Percentiles rank a stretch among this genome's conserved stretches.
phyloP scores from a whole-genome alignment of 2,113 vertebrate genomes.

The Engystomops pustulosus region DNA sequence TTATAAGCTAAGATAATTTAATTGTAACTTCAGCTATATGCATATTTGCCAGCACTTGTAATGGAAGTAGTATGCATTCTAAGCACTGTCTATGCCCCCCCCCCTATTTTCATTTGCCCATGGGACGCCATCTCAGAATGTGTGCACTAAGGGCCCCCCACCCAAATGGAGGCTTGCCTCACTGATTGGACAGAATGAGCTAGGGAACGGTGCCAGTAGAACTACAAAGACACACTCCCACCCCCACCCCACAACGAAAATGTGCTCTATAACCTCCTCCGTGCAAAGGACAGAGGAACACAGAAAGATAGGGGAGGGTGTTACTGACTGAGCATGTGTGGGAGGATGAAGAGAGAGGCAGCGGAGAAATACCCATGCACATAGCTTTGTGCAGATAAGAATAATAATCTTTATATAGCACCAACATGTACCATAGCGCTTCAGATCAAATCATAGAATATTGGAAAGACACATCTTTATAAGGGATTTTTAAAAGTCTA shows the following conservation, averaged over 20 bases:
- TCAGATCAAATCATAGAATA: too few relatives aligned
- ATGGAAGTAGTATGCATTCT: neutral
- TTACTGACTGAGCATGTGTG: slow-evolving; percentile 30
- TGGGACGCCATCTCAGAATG: slow-evolving; percentile 47
- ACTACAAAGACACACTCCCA: slow-evolving; percentile 75
- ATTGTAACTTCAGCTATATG: too few relatives aligned
- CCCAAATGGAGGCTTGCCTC: slow-evolving; percentile 69
- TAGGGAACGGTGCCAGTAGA: slow-evolving; percentile 72
- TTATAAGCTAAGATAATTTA: too few relatives aligned
- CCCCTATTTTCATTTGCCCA: slow-evolving; percentile 8
- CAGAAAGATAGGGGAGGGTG: slow-evolving; percentile 3
- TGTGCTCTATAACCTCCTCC: slow-evolving; percentile 62
- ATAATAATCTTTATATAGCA: too few relatives aligned
- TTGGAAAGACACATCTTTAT: too few relatives aligned
- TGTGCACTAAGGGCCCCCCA: slow-evolving; percentile 60
- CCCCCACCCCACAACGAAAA: slow-evolving; percentile 69
- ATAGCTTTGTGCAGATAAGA: neutral
- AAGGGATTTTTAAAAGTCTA: too few relatives aligned
- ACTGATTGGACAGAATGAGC: slow-evolving; percentile 70
- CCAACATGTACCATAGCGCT: too few relatives aligned
- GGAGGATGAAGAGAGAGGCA: neutral
- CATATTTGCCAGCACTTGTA: neutral
- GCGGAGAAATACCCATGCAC: slow-evolving; percentile 48
- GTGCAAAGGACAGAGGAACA: slow-evolving; percentile 59
- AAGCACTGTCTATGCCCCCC: neutral